Percentiles rank a stretch among this genome's conserved stretches.
Conservation (phyloP, 2,797 vertebrate genomes). For the Anableps anableps region DNA sequence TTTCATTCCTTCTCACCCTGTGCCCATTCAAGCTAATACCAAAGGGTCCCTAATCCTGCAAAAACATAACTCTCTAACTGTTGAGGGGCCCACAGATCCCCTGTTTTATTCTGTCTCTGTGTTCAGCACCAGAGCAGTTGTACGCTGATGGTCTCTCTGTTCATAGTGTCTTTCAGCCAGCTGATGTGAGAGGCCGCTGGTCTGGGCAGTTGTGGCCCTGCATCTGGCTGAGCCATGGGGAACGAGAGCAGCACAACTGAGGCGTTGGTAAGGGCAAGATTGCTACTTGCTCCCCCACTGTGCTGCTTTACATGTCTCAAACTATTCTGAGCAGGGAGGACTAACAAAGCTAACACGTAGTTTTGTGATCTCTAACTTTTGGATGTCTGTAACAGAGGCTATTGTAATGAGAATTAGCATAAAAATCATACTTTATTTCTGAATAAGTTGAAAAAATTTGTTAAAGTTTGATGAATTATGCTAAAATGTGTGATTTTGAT, state of each 20-base stretch:
- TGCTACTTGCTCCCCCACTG: conserved; percentile 18
- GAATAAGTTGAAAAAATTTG: not conserved
- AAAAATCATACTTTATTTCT: not conserved
- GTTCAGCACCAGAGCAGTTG: conserved; percentile 15
- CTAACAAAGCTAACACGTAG: conserved; percentile 54
- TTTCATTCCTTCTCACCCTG: conserved; percentile 42
- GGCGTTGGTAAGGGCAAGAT: conserved; percentile 77
- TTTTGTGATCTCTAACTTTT: conserved; percentile 35
- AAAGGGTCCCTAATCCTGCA: conserved; percentile 65
- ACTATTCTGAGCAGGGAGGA: conserved; percentile 12
- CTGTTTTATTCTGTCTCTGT: conserved; percentile 21
- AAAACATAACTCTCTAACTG: conserved; percentile 32
- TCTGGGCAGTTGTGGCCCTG: conserved; percentile 57
- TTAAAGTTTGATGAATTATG: not conserved
- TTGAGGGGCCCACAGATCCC: conserved; percentile 21
- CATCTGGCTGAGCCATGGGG: conserved; percentile 78
- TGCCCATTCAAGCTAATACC: conserved; percentile 50
- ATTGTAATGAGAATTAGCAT: conserved; percentile 28
- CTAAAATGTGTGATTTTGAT: not conserved
- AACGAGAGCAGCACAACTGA: conserved; percentile 82
- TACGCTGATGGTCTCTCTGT: conserved; percentile 58
- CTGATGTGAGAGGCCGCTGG: conserved; percentile 69
- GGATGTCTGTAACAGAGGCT: conserved; percentile 23
- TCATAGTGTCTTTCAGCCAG: conserved; percentile 71
- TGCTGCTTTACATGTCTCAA: conserved; percentile 22